Base-by-base conservation (phyloP, 1,140 invertebrate genomes). In the Hirudo medicinalis region DNA sequence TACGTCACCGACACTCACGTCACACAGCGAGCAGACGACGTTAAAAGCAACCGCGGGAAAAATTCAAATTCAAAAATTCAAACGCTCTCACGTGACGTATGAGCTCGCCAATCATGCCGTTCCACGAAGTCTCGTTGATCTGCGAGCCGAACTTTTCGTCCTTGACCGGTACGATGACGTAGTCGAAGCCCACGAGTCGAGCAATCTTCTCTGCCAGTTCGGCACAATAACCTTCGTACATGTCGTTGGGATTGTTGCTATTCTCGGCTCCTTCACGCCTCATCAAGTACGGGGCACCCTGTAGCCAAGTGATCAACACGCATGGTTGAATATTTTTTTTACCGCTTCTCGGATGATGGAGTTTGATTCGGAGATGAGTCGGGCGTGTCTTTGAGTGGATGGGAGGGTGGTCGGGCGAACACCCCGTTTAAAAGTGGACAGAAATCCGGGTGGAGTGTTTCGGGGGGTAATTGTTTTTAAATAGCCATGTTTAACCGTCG, bases 41-140 rank as follows among this genome's bases (percentile, higher is more conserved):
- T 36, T n/a, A n/a, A n/a, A n/a, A n/a, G n/a, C 32, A 13, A 49
- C 15, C 0, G 0, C 43, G 9, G 0, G 15, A 13, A 9, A 49
- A 49, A 49, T 15, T 49, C 43, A 17, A 49, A 49, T 49, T 49
- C 43, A 17, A 49, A 49, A 49, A 49, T 15, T 49, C 15, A 49
- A 49, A 49, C 3, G 15, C 20, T 80, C 86, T 88, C 85, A 94
- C 94, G 86, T 90, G 87, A 78, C 90, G 85, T 22, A 97, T 87
- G 68, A 98, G 85, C 83, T 97, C 94, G 43, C 95, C 95, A 67
- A 98, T 89, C 89, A 98, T 92, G 67, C 95, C 95, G 78, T 97
- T 95, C 95, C 94, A 99, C 75, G 91, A 87, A 69, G 92, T 91
- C 2, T 91, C 78, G 32, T 73, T 75, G 71, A 80, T 73, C 17